Evolutionary conservation across 2,797 vertebrate genomes (phyloP).

Genomic region (Eulemur mongoz): DNA sequence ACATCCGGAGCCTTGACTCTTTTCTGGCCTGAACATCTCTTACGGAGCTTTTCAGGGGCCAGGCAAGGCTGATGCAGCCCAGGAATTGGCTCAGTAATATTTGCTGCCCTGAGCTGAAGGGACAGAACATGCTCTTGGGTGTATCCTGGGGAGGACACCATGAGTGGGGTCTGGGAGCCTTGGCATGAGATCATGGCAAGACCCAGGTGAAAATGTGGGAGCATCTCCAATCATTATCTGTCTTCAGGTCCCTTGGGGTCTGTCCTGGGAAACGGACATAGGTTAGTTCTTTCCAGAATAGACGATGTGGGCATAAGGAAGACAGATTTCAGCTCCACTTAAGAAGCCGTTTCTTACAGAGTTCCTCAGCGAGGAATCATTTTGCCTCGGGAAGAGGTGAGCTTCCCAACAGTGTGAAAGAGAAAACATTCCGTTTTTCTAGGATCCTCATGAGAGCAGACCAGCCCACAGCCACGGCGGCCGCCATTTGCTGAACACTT

Average conservation of each 20-base stretch:
- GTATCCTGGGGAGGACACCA: neutral
- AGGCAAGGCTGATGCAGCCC: neutral
- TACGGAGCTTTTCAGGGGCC: neutral
- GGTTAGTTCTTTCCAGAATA: neutral
- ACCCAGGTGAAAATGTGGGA: neutral
- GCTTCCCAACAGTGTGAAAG: neutral
- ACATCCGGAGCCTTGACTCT: neutral
- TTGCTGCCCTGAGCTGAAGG: neutral
- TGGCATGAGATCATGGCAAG: neutral
- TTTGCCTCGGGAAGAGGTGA: neutral
- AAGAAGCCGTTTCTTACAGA: neutral
- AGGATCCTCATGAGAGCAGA: neutral
- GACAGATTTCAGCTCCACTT: neutral
- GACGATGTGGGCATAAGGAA: neutral
- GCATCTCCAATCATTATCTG: neutral
- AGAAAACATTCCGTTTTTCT: neutral
- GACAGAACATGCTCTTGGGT: neutral
- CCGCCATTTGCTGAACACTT: neutral
- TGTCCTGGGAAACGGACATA: neutral
- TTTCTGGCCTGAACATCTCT: neutral
- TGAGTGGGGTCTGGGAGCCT: neutral
- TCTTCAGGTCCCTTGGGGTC: neutral
- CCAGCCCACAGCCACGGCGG: neutral
- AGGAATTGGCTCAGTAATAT: neutral
- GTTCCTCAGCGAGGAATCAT: neutral